A percentile compares a stretch with the other conserved stretches of the same genome.
Conservation (phyloP, 37 sponge, comb jelly and placozoan species). For the Sycon ciliatum region DNA sequence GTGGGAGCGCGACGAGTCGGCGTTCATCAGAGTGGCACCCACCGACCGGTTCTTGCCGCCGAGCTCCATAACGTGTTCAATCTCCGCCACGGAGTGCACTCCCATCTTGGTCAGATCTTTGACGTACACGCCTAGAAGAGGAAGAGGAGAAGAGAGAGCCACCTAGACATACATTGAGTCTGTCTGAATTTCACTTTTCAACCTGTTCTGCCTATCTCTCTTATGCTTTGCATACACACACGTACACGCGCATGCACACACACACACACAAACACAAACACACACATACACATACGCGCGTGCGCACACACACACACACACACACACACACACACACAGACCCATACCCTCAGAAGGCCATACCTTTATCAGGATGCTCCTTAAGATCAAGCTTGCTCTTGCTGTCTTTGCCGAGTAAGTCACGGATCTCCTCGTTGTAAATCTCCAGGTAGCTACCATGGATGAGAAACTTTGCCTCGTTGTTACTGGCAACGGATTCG, state of each 20-base stretch:
- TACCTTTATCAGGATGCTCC: conserved; percentile 89
- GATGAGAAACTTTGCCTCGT: conserved; percentile 60
- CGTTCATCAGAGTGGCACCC: conserved; percentile 96
- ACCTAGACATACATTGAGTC: too few species aligned
- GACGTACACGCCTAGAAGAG: conserved; percentile 19
- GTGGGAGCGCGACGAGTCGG: conserved; percentile 93
- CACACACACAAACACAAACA: too few species aligned
- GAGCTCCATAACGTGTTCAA: conserved; percentile 69
- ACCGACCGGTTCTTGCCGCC: conserved; percentile 83
- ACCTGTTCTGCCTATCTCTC: too few species aligned
- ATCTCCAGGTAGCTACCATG: conserved; percentile 88
- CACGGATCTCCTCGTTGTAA: conserved; percentile 93
- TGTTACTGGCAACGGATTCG: conserved; percentile 56
- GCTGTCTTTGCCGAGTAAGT: conserved; percentile 63
- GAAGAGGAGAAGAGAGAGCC: too few species aligned
- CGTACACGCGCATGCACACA: too few species aligned
- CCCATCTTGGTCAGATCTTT: neutral
- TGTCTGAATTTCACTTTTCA: too few species aligned
- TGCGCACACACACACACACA: too few species aligned
- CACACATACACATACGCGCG: too few species aligned
- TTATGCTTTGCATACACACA: too few species aligned
- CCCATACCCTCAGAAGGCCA: too few species aligned
- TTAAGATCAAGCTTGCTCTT: conserved; percentile 45
- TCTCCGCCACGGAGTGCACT: conserved; percentile 34
- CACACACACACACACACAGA: too few species aligned